These are phyloP conservation scores for Meriones psammophilus DNA, from an alignment of 2,797 vertebrate genomes.

Conservation along the genomic window DNA sequence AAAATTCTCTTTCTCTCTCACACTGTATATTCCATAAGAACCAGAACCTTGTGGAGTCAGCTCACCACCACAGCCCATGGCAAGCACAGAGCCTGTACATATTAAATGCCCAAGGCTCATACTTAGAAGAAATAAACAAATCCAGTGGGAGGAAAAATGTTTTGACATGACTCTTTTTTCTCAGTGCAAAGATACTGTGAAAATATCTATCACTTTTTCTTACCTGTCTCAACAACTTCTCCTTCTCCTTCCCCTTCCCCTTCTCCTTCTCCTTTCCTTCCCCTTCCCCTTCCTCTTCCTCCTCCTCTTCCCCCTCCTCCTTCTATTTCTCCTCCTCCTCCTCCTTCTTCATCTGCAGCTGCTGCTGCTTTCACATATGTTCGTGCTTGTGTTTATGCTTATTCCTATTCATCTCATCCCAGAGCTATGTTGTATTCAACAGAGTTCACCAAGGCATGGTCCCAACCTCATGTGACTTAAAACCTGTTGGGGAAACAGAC, in stretches of 20 bases:
- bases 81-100: not conserved
- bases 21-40: not conserved
- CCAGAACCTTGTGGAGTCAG: not conserved
- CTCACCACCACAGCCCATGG: not conserved
- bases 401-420: not conserved
- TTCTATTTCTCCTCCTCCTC: not conserved
- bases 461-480: not conserved
- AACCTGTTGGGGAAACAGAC: not conserved
- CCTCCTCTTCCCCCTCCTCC: not conserved
- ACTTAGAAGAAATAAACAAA: not conserved
- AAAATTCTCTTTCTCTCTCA: not conserved
- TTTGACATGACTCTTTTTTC: slow-evolving; percentile 12
- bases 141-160: not conserved
- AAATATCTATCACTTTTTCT: slow-evolving; percentile 24
- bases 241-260: not conserved
- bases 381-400: too few relatives aligned
- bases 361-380: too few relatives aligned
- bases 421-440: not conserved
- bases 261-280: not conserved
- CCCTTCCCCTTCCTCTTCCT: not conserved
- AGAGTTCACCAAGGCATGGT: not conserved
- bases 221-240: not conserved
- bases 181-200: not conserved
- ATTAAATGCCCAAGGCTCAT: not conserved
- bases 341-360: not conserved